A percentile compares a stretch with the other conserved stretches of the same genome.
Evolutionary conservation across 2,888 invertebrate species (phyloP).

Genomic region (Apamea monoglypha): DNA sequence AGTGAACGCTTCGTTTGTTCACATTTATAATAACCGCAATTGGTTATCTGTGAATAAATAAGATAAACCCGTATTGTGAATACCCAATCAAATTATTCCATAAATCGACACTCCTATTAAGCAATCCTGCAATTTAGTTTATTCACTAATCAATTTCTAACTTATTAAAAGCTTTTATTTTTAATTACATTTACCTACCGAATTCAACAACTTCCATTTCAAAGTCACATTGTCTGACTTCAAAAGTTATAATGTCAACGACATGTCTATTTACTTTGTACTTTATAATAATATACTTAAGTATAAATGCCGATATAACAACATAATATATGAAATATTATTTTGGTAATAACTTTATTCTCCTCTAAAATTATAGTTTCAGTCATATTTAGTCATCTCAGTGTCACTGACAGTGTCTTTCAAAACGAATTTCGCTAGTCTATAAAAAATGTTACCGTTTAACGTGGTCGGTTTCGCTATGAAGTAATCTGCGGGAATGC

Average conservation of each 20-base stretch:
- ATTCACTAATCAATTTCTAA: neutral
- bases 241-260: constrained; percentile 4
- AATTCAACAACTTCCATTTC: neutral
- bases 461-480: constrained; percentile 85
- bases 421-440: constrained; percentile 73
- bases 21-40: constrained; percentile 13
- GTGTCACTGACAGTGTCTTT: constrained; percentile 56
- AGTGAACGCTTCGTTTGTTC: constrained; percentile 6
- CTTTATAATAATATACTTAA: neutral
- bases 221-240: constrained; percentile 7
- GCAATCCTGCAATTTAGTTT: neutral
- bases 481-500: constrained; percentile 88
- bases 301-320: neutral
- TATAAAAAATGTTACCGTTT: constrained; percentile 83
- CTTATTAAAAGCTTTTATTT: constrained; percentile 7
- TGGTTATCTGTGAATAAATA: constrained; percentile 17
- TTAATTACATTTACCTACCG: neutral
- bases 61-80: neutral
- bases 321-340: neutral
- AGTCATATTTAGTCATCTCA: constrained; percentile 60
- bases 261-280: neutral
- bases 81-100: constrained; percentile 19
- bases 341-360: neutral
- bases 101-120: neutral
- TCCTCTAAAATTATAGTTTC: neutral